Evolutionary conservation across 2,113 vertebrate genomes (phyloP), one percentile per base, ranked within the genome.

Genomic region (Cichladusa arquata): DNA sequence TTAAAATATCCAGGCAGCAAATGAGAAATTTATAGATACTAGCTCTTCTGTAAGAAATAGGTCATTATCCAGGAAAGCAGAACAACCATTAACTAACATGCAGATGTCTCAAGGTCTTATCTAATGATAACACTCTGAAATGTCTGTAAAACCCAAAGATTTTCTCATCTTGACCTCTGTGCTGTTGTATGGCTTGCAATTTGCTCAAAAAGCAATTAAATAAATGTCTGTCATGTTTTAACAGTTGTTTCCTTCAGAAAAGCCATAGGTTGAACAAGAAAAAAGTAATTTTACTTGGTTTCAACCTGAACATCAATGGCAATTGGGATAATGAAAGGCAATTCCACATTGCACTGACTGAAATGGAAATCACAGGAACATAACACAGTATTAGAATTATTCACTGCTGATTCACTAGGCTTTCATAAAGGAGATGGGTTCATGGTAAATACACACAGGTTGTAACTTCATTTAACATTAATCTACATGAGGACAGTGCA

Each of bases 21-120:
- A 93, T 91, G 79, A 97, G 86, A 94, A 95, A 94, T 93, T 88
- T 95, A 92, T 95, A 90, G 62, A 36, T 92, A 81, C 47, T 78
- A 94, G 44, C 44, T 83, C 26, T 86, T 77, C 34, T 86, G 11
- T 73, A 73, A 78, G 81, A 97, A 96, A 95, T 94, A 74, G 86
- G 58, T 96, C 93, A 91, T 88, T 81, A 62, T 73, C 78, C 80
- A 65, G 86, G 81, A 95, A 97, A 80, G 88, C 64, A 44, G 76
- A 70, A 79, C 45, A 95, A 50, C 66, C 58, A 71, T 88, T 92
- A 83, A 47, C 33, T 71, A 86, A 84, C 8, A 74, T 73, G 33
- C 45, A 60, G 57, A 70, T 87, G 28, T 97, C 95, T 95, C 86
- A 93, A 93, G 80, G 82, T 84, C 58, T 95, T 65, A 48, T 89